A percentile compares a stretch with the other conserved stretches of the same genome.
These are phyloP conservation scores for Trigoniulus corallinus DNA, from an alignment of 1,140 invertebrate genomes.

Conservation along the genomic window DNA sequence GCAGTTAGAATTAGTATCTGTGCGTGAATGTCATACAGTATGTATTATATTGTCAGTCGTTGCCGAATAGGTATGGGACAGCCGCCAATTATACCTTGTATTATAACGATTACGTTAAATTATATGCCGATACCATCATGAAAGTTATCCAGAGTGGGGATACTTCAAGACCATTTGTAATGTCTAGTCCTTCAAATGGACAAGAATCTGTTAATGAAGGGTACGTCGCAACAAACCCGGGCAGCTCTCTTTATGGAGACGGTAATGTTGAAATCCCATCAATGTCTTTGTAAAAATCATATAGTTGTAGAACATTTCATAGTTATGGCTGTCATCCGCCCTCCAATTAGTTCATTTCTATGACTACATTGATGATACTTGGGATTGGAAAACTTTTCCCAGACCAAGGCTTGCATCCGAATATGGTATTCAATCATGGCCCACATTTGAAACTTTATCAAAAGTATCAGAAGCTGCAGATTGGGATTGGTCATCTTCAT, in stretches of 20 bases:
- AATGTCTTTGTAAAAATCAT: background rate
- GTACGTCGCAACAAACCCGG: constrained; percentile 58
- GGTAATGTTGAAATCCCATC: constrained; percentile 35
- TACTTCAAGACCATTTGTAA: constrained; percentile 44
- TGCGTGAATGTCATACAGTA: no score
- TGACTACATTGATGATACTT: constrained; percentile 64
- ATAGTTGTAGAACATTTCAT: background rate
- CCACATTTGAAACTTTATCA: constrained; percentile 42
- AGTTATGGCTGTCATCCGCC: background rate
- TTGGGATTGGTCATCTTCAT: constrained; percentile 37
- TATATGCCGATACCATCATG: constrained; percentile 68
- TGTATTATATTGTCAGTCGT: background rate
- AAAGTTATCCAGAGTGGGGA: constrained; percentile 44
- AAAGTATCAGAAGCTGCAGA: constrained; percentile 38
- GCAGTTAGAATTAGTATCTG: no score
- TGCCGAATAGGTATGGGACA: background rate
- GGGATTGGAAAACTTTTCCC: constrained; percentile 58
- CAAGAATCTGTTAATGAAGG: constrained; percentile 51
- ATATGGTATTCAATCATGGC: constrained; percentile 85
- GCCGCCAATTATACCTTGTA: constrained; percentile 9
- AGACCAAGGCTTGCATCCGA: constrained; percentile 78
- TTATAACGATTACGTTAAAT: constrained; percentile 60
- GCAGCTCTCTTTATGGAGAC: constrained; percentile 68
- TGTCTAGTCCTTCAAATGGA: constrained; percentile 89
- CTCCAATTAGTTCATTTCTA: constrained; percentile 67